phyloP scores from a whole-genome alignment of 2,888 invertebrate species.

The Bellardia pandia region DNA sequence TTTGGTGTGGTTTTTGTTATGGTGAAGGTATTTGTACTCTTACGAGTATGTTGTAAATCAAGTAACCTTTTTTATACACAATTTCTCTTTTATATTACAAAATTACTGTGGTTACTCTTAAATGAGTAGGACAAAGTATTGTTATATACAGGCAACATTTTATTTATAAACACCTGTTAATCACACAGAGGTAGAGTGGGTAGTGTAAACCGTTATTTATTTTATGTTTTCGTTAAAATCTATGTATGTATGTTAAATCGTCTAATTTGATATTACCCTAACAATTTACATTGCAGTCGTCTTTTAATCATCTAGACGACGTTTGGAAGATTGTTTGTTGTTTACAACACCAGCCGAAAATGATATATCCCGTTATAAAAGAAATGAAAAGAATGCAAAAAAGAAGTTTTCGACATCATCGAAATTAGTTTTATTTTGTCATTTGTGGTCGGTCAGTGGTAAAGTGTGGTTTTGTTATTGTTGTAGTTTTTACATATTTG shows the following conservation, averaged over 20 bases:
- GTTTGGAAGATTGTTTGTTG: too few species aligned
- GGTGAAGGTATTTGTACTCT: slow-evolving; percentile 36
- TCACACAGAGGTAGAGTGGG: neutral
- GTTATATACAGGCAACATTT: neutral
- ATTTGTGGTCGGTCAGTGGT: too few species aligned
- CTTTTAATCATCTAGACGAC: too few species aligned
- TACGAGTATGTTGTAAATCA: neutral
- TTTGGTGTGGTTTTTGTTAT: slow-evolving; percentile 17
- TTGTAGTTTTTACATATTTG: too few species aligned
- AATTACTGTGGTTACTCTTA: slow-evolving; percentile 23
- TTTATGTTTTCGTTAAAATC: neutral
- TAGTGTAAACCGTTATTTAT: slow-evolving; percentile 21
- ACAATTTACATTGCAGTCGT: too few species aligned
- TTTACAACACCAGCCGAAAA: too few species aligned
- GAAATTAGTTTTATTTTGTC: too few species aligned
- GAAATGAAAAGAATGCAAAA: too few species aligned
- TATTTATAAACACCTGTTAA: slow-evolving; percentile 34
- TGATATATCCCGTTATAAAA: too few species aligned
- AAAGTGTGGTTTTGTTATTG: too few species aligned
- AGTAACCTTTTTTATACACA: slow-evolving; percentile 16
- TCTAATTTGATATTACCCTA: neutral
- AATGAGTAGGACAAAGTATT: neutral
- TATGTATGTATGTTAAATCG: neutral
- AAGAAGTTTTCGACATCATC: too few species aligned
- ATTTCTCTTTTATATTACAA: slow-evolving; percentile 25